Evolutionary conservation across 2,113 vertebrate species (phyloP), one percentile per base, ranked within the genome.

Genomic region (Cryptomyrus ogoouensis): DNA sequence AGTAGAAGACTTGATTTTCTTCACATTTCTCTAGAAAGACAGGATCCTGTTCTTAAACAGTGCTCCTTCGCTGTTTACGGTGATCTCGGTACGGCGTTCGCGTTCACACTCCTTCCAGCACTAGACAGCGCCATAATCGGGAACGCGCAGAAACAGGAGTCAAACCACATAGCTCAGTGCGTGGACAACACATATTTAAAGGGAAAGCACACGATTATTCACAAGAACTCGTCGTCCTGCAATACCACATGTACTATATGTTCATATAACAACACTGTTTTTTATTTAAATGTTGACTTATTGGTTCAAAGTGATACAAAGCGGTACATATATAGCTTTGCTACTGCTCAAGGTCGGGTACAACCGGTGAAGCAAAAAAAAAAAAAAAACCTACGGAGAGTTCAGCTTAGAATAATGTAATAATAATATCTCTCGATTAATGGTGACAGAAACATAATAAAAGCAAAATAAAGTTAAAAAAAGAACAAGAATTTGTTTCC

Each of bases 121-220:
- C 85, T 87, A 47, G 85, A 87, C 85, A 87, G 85, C 85, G 85
- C 85, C 44, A 84, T 84, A 47, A 24, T 84, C 83, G 44, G 83
- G 83, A n/a, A 44, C 21, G 83, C 42, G 83, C 44, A 84, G 44
- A 42, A 47, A 84, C 83, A 13, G 80, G 39, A 46, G 83, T 84
- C 83, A 46, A 47, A 44, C 21, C 44, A 24, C 15, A 19, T 21
- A 46, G 80, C 39, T 35, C 31, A 83, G 39, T 47, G 44, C 44
- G 21, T 44, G 44, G 42, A 84, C 83, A 47, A 46, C 83, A n/a
- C 83, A 12, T n/a, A 21, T 47, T 84, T 84, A 84, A 84, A 84
- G 44, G 24, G 83, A 84, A 84, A 84, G 83, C 83, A n/a, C 83
- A 47, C 39, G 83, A 24, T 84, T 84, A 46, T 47, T n/a, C 83